Evolutionary conservation across 2,797 vertebrate genomes (phyloP).

Genomic region (Acridotheres tristis): DNA sequence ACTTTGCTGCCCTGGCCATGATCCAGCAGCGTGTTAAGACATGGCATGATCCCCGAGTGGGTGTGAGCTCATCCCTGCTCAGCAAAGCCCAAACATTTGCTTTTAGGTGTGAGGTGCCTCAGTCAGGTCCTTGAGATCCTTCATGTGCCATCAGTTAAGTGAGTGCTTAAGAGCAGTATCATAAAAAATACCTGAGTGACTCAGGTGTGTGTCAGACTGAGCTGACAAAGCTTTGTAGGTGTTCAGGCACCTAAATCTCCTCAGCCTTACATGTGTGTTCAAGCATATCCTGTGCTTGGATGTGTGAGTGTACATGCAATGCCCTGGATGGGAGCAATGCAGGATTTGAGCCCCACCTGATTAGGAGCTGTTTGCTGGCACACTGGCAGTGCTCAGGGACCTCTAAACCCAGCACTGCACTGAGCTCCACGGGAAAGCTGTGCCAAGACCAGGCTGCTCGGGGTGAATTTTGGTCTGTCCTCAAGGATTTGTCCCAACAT

Average conservation of each 20-base stretch:
- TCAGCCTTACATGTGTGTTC: not conserved
- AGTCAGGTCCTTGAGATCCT: not conserved
- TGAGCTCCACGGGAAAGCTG: not conserved
- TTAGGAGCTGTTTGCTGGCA: slow-evolving; percentile 12
- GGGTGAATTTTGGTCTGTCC: not conserved
- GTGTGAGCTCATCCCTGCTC: not conserved
- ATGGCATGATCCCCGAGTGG: not conserved
- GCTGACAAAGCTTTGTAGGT: not conserved
- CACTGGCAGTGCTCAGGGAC: not conserved
- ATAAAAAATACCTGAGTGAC: not conserved
- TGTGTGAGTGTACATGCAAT: not conserved
- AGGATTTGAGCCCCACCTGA: not conserved
- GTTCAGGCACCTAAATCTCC: not conserved
- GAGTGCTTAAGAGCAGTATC: not conserved
- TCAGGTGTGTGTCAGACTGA: not conserved
- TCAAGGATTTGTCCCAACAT: fast-evolving
- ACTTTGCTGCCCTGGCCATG: not conserved
- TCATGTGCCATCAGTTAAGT: not conserved
- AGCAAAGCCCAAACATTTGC: not conserved
- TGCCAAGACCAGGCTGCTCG: not conserved
- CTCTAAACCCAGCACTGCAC: not conserved
- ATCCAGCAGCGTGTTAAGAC: not conserved
- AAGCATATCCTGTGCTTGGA: not conserved
- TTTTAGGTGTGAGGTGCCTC: not conserved
- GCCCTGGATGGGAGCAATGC: not conserved